Evolutionary conservation across 2,797 vertebrate genomes (phyloP), one percentile per base, ranked within the genome.

Genomic region (Lithobates pipiens): DNA sequence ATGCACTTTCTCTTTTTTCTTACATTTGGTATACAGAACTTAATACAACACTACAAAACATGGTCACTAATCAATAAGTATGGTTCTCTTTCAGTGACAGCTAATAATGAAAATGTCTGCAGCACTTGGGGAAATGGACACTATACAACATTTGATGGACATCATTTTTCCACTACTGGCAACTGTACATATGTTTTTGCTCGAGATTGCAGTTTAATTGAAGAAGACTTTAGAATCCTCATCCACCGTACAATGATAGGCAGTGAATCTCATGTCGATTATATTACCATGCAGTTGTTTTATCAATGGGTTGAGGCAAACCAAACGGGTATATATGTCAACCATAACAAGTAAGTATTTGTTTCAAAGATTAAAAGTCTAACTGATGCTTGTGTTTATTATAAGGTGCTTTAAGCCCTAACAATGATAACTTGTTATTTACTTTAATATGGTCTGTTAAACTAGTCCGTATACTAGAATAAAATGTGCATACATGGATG

Each of bases 111-210:
- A 0, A 16, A 61, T 11, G 75, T 84, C 67, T 84, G 82, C 82
- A 77, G 82, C 34, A 77, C 67, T n/a, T 84, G 82, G 82, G 75
- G 82, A 9, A 36, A 57, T 36, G 46, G 44, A 39, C n/a, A 71
- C 10, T 6, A 70, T 36, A 57, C 57, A 1, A 84, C 67, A 23
- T 84, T 84, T 71, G 75, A 84, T 77, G 82, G 82, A 1, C 29
- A 29, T 44, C 18, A 21, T 50, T 84, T 57, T 76, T 27, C 21
- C 23, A 7, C 0, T 15, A 70, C 50, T 46, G 82, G 82, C 21
- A 69, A 69, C 34, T 84, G 82, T 54, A 70, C 82, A 21, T 84
- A 84, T 16, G 10, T 61, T 42, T 61, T 84, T 39, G 36, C 42
- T 10, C 36, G 74, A 32, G 73, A 84, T 10, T 77, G 75, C 32